phyloP scores from a whole-genome alignment of 2,797 vertebrate genomes.

The Centroberyx gerrardi region DNA sequence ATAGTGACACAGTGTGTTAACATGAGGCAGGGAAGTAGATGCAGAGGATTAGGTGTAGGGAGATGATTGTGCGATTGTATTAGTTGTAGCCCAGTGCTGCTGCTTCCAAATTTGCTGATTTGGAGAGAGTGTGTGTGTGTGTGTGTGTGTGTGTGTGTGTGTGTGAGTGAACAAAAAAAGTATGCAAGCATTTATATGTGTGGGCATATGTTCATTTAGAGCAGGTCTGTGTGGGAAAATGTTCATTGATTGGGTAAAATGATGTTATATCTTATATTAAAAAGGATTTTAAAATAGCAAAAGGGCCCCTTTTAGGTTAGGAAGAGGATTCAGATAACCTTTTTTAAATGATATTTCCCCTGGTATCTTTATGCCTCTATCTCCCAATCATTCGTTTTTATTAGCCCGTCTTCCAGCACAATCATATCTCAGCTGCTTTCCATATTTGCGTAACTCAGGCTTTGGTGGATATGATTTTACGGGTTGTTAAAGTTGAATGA shows the following conservation, averaged over 20 bases:
- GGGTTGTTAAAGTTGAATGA: conserved; percentile 8
- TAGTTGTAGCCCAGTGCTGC: not conserved
- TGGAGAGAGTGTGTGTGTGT: not conserved
- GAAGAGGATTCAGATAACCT: too few species aligned
- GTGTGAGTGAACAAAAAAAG: not conserved
- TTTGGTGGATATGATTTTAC: conserved; percentile 13
- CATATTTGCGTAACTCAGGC: not conserved
- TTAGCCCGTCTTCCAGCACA: not conserved
- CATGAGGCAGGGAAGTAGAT: not conserved
- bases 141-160: not conserved
- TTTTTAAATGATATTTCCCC: too few species aligned
- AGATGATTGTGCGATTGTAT: conserved; percentile 5
- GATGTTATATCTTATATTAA: too few species aligned
- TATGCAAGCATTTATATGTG: not conserved
- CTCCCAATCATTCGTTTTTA: too few species aligned
- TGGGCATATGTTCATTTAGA: not conserved
- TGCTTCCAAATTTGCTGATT: conserved; percentile 14
- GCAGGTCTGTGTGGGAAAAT: not conserved
- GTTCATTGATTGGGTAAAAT: conserved; percentile 5
- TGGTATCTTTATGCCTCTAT: too few species aligned
- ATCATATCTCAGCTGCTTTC: conserved; percentile 10
- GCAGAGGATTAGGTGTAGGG: not conserved
- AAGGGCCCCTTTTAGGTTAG: too few species aligned
- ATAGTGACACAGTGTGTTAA: not conserved
- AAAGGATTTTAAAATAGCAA: too few species aligned